Evolutionary conservation across 1,140 invertebrate species (phyloP).

Genomic region (Drosophila bipectinata): DNA sequence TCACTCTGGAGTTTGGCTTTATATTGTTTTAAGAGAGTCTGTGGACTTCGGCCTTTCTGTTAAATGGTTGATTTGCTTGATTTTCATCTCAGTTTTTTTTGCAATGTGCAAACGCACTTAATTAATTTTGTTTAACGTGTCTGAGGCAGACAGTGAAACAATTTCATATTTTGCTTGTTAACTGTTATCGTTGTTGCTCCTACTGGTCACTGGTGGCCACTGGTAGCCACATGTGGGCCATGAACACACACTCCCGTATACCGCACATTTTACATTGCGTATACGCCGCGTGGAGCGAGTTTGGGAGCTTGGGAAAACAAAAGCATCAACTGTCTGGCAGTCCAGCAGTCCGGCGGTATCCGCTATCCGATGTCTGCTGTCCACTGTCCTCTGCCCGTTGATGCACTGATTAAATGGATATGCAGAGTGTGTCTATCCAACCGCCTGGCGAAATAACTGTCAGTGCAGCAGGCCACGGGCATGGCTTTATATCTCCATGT

Average conservation of each 20-base stretch:
- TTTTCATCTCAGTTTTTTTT: constrained; percentile 16
- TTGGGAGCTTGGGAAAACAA: constrained; percentile 39
- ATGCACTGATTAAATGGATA: constrained; percentile 77
- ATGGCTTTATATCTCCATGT: constrained; percentile 27
- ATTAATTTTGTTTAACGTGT: constrained; percentile 73
- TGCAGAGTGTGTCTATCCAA: constrained; percentile 63
- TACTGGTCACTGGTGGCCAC: constrained; percentile 13
- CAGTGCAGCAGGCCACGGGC: constrained; percentile 8
- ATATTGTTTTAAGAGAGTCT: constrained; percentile 12
- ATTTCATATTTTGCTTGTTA: constrained; percentile 76
- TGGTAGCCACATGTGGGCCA: constrained; percentile 22
- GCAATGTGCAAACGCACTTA: constrained; percentile 58
- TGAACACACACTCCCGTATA: not conserved
- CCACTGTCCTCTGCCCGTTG: constrained; percentile 19
- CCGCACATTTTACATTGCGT: constrained; percentile 28
- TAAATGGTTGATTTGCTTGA: not conserved
- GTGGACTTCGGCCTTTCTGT: not conserved
- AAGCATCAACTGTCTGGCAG: constrained; percentile 32
- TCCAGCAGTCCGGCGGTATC: constrained; percentile 13
- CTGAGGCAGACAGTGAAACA: constrained; percentile 50
- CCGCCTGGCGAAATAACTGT: constrained; percentile 46
- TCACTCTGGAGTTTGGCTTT: not conserved
- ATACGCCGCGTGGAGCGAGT: constrained; percentile 43
- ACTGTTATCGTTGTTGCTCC: constrained; percentile 50
- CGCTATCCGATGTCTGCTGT: not conserved